A percentile compares a stretch with the other conserved stretches of the same genome.
phyloP scores from a whole-genome alignment of 2,797 vertebrate species.

The Halcyon leucocephala region DNA sequence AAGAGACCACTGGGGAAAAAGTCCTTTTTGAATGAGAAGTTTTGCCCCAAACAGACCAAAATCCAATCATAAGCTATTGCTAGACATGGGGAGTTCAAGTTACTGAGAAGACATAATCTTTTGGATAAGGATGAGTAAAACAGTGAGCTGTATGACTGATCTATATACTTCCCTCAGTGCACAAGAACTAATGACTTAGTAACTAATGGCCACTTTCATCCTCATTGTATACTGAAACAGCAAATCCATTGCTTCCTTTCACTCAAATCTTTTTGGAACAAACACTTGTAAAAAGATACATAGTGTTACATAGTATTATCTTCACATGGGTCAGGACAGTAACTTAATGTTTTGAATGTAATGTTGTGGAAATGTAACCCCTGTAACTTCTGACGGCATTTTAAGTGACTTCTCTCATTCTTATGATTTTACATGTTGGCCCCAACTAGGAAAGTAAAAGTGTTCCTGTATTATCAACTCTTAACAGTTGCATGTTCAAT shows the following conservation, averaged over 20 bases:
- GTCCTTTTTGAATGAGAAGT: background rate
- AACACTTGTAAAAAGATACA: background rate
- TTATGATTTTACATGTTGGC: background rate
- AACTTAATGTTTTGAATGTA: background rate
- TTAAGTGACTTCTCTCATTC: background rate
- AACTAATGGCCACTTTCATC: background rate
- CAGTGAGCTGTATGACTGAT: background rate
- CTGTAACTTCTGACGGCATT: background rate
- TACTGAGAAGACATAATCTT: background rate
- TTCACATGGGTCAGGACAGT: background rate
- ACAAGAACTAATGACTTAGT: background rate
- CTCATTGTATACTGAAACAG: background rate
- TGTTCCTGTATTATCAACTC: background rate
- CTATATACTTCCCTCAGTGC: background rate
- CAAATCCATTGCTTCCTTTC: background rate
- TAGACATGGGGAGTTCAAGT: background rate
- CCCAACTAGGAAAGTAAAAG: background rate
- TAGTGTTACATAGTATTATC: rapidly evolving
- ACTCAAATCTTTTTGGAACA: background rate
- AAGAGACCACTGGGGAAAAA: background rate
- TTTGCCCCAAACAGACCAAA: background rate
- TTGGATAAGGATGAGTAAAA: background rate
- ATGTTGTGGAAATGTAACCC: background rate
- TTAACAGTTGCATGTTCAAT: background rate
- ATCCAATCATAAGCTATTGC: background rate